Evolutionary conservation across 2,113 vertebrate species (phyloP).

Genomic region (Thamnaconus septentrionalis): DNA sequence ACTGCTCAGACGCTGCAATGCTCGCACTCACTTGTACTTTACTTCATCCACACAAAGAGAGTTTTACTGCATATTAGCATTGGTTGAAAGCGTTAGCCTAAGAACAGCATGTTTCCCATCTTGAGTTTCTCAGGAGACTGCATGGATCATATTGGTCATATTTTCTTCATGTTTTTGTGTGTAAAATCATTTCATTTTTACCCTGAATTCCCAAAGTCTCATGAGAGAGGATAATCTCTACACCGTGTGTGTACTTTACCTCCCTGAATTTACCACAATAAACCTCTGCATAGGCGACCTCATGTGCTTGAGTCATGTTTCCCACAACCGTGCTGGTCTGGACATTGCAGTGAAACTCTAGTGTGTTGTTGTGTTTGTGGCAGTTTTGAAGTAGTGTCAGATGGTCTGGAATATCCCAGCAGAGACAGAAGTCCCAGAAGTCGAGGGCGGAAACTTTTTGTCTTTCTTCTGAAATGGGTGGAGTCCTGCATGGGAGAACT

Average conservation of each 20-base stretch:
- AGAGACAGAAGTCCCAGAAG: constrained; percentile 1
- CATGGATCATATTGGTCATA: not conserved
- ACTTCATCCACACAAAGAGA: no score
- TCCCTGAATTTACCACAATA: constrained; percentile 15
- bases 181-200: not conserved
- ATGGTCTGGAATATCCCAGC: constrained; percentile 20
- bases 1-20: no score
- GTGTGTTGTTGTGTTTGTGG: constrained; percentile 15
- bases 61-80: no score
- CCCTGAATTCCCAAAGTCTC: not conserved
- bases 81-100: no score
- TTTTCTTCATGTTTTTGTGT: not conserved
- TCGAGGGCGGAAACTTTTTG: constrained; percentile 1
- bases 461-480: constrained; percentile 7
- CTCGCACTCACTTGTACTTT: no score
- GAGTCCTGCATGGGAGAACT: not conserved
- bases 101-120: no score
- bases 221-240: not conserved
- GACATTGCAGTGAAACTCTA: constrained; percentile 11
- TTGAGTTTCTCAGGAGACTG: not conserved
- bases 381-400: constrained; percentile 29
- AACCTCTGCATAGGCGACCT: not conserved
- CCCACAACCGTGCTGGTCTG: constrained; percentile 2
- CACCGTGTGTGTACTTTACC: constrained; percentile 8
- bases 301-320: constrained; percentile 7